These are phyloP conservation scores for Grantiella picta DNA, from an alignment of 2,113 vertebrate genomes.

Conservation along the genomic window DNA sequence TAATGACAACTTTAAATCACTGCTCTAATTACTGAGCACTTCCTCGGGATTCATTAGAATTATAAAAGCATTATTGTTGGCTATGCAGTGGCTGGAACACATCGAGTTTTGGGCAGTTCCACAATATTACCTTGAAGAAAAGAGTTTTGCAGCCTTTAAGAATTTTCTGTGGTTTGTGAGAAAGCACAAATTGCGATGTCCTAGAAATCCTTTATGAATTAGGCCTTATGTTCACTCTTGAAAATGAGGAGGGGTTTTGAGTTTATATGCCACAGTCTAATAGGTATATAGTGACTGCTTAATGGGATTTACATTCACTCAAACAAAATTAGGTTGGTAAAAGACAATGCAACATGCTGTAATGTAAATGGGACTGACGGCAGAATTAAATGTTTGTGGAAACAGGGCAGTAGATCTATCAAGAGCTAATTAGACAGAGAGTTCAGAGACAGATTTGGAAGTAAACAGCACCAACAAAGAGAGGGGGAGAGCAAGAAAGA, in stretches of 20 bases:
- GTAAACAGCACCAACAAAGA: constrained; percentile 76
- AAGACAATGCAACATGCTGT: constrained; percentile 78
- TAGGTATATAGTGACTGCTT: constrained; percentile 78
- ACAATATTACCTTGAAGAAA: constrained; percentile 38
- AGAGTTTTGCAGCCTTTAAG: constrained; percentile 30
- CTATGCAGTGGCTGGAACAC: constrained; percentile 8
- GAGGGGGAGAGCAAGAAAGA: constrained; percentile 47
- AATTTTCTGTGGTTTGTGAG: constrained; percentile 44
- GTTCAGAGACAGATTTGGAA: constrained; percentile 71
- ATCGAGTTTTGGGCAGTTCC: background rate
- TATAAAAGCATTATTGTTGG: constrained; percentile 32
- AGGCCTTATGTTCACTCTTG: constrained; percentile 59
- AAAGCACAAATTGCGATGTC: constrained; percentile 47
- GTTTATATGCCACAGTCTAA: constrained; percentile 72
- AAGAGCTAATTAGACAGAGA: constrained; percentile 83
- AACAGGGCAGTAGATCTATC: constrained; percentile 81
- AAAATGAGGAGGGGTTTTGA: constrained; percentile 67
- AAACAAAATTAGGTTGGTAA: constrained; percentile 81
- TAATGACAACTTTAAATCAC: constrained; percentile 45
- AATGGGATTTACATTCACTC: constrained; percentile 84
- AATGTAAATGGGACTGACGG: constrained; percentile 79
- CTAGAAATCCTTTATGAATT: constrained; percentile 66
- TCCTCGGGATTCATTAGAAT: constrained; percentile 51
- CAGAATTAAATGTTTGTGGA: constrained; percentile 83
- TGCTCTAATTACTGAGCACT: constrained; percentile 39